Conservation (phyloP, 2,888 invertebrate species). For the Eupithecia subfuscata region DNA sequence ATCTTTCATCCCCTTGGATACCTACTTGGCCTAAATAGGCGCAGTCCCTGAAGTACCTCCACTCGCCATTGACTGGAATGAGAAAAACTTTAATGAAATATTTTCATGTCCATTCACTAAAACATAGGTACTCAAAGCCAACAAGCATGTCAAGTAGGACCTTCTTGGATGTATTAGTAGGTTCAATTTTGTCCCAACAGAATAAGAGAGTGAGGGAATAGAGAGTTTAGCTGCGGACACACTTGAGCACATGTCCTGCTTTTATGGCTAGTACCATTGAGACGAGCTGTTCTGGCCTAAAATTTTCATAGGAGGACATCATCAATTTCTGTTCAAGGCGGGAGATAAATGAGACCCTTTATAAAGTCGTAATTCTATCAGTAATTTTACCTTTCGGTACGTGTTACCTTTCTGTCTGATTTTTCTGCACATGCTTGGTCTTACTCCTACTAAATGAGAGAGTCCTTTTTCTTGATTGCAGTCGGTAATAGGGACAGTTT, state of each 20-base stretch:
- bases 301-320: neutral
- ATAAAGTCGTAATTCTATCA: neutral
- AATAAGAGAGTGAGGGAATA: neutral
- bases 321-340: neutral
- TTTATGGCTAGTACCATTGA: neutral
- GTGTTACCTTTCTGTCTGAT: conserved; percentile 92
- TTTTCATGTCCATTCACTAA: neutral
- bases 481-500: conserved; percentile 93
- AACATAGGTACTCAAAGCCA: neutral
- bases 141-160: neutral
- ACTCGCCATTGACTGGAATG: conserved; percentile 90
- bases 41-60: conserved; percentile 94
- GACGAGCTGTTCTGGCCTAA: neutral
- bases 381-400: neutral
- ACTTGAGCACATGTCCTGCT: neutral
- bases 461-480: conserved; percentile 86
- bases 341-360: neutral
- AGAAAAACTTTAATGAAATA: neutral
- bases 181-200: neutral
- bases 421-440: conserved; percentile 95
- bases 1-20: conserved; percentile 94
- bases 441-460: conserved; percentile 87
- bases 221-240: neutral
- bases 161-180: neutral
- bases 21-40: conserved; percentile 96